Evolutionary conservation across 2,797 vertebrate genomes (phyloP).

Genomic region (Falco rusticolus): DNA sequence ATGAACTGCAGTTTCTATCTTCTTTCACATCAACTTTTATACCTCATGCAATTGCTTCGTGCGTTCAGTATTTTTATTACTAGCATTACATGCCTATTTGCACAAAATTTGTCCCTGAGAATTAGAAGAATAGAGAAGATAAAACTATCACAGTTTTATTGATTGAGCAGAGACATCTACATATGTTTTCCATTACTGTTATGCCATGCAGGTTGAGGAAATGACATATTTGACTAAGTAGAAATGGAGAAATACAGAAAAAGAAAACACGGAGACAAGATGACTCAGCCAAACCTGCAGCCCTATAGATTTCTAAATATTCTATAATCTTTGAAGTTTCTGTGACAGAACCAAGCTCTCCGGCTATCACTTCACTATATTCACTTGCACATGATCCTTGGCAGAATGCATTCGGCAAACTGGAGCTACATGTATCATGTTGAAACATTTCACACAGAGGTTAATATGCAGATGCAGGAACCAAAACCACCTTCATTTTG

Average conservation of each 20-base stretch:
- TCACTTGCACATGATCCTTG: not conserved
- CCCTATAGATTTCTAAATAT: not conserved
- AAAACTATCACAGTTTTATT: not conserved
- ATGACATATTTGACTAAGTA: not conserved
- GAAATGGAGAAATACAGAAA: not conserved
- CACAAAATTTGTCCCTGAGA: not conserved
- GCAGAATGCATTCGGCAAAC: not conserved
- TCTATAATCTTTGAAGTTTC: not conserved
- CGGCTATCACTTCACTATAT: not conserved
- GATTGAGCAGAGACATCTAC: not conserved
- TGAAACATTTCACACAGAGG: not conserved
- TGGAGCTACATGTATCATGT: not conserved
- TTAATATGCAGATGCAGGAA: not conserved
- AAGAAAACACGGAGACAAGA: not conserved
- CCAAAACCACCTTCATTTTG: not conserved
- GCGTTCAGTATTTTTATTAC: not conserved
- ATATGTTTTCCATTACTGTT: not conserved
- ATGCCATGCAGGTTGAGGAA: not conserved
- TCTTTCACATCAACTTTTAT: not conserved
- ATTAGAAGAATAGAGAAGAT: not conserved
- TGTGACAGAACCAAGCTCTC: not conserved
- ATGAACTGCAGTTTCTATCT: not conserved
- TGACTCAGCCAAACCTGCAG: not conserved
- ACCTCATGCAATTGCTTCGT: not conserved
- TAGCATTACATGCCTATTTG: not conserved